Percentiles rank a stretch among this genome's conserved stretches.
Evolutionary conservation across 2,888 invertebrate species (phyloP).

Genomic region (Oscheius sp.): DNA sequence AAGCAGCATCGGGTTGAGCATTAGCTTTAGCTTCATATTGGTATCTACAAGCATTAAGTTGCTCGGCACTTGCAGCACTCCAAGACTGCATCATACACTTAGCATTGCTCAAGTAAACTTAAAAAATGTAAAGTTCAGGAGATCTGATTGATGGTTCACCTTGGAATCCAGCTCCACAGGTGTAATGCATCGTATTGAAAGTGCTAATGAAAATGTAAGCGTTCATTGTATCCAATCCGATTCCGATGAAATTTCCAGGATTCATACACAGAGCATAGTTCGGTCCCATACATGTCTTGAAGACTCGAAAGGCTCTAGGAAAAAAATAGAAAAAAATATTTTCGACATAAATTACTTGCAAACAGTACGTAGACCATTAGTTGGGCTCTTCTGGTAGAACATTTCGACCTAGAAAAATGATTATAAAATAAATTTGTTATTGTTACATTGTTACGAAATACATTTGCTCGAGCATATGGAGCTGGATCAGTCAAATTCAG

Average conservation of each 20-base stretch:
- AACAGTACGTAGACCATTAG: constrained; percentile 45
- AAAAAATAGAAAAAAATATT: background rate
- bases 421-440: background rate
- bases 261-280: constrained; percentile 51
- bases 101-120: constrained; percentile 51
- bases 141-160: constrained; percentile 36
- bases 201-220: constrained; percentile 56
- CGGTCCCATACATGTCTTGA: constrained; percentile 49
- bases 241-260: constrained; percentile 42
- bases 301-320: constrained; percentile 56
- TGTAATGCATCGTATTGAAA: constrained; percentile 61
- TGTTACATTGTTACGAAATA: constrained; percentile 41
- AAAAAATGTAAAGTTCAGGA: background rate
- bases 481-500: constrained; percentile 37
- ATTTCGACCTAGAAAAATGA: constrained; percentile 43
- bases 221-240: constrained; percentile 35
- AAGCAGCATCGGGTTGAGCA: constrained; percentile 36
- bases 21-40: constrained; percentile 42
- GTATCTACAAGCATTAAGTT: constrained; percentile 43
- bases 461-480: constrained; percentile 46
- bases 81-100: constrained; percentile 50
- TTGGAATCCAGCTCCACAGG: constrained; percentile 60
- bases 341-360: constrained; percentile 42
- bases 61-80: constrained; percentile 33
- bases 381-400: constrained; percentile 45